Evolutionary conservation across 2,797 vertebrate genomes (phyloP).

Genomic region (Emydoidea blandingii): DNA sequence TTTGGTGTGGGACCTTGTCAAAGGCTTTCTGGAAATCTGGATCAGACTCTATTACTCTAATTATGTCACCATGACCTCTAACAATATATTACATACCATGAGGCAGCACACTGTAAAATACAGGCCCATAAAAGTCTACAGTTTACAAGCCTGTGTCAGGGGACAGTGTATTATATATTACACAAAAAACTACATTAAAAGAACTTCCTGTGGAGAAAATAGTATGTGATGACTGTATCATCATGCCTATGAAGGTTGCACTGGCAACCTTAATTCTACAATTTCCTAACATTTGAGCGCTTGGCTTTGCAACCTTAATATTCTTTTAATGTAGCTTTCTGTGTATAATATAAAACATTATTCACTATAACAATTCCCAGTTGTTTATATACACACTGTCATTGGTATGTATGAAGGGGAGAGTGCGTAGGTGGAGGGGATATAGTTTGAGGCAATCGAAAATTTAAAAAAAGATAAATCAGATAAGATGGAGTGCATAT

Average conservation of each 20-base stretch:
- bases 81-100: neutral
- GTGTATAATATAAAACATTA: neutral
- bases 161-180: neutral
- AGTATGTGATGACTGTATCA: neutral
- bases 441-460: accelerated
- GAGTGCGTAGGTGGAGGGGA: no score
- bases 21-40: no score
- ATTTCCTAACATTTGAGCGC: neutral
- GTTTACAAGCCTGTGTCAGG: neutral
- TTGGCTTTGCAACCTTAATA: neutral
- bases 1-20: no score
- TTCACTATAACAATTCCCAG: neutral
- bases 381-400: neutral
- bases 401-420: neutral
- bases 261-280: neutral
- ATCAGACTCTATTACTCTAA: neutral
- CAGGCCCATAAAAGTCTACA: neutral
- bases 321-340: neutral
- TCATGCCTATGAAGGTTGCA: neutral
- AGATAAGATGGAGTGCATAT: neutral
- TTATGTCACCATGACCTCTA: neutral
- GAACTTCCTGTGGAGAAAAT: neutral
- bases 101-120: neutral
- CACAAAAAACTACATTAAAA: neutral
- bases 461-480: neutral